Conservation (phyloP, 2,113 vertebrate species). For the Murina feae region DNA sequence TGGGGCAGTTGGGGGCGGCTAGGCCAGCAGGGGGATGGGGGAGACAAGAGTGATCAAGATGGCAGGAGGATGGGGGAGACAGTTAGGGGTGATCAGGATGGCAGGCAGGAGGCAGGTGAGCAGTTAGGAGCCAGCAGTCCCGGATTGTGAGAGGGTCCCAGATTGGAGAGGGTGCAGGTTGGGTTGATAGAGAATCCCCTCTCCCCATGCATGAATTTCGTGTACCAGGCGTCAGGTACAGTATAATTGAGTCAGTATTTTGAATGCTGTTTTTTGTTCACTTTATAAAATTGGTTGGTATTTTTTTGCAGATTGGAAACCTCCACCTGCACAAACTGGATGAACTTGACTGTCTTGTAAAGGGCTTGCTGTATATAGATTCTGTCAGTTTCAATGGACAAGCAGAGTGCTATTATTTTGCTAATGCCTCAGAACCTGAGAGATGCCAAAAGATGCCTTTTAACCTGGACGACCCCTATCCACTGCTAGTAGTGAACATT, state of each 20-base stretch:
- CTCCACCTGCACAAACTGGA: conserved; percentile 89
- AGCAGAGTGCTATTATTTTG: conserved; percentile 89
- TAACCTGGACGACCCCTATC: conserved; percentile 87
- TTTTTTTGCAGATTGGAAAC: conserved; percentile 84
- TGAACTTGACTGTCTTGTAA: conserved; percentile 89
- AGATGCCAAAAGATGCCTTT: conserved; percentile 90
- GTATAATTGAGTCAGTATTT: background rate
- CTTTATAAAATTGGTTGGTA: background rate
- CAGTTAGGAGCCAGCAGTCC: too few relatives aligned
- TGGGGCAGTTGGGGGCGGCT: too few relatives aligned
- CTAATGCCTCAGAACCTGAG: conserved; percentile 88
- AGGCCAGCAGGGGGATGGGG: too few relatives aligned
- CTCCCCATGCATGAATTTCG: too few relatives aligned
- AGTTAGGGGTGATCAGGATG: too few relatives aligned
- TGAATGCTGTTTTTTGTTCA: background rate
- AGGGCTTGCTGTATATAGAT: conserved; percentile 88
- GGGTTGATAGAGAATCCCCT: too few relatives aligned
- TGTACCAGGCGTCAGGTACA: too few relatives aligned
- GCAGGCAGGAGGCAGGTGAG: too few relatives aligned
- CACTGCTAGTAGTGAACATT: conserved; percentile 86
- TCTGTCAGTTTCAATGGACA: conserved; percentile 89
- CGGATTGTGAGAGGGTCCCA: too few relatives aligned
- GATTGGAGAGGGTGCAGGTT: too few relatives aligned
- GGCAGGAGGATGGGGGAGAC: too few relatives aligned
- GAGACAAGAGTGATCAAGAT: too few relatives aligned